phyloP scores from a whole-genome alignment of 2,797 vertebrate species.

The Mus caroli region DNA sequence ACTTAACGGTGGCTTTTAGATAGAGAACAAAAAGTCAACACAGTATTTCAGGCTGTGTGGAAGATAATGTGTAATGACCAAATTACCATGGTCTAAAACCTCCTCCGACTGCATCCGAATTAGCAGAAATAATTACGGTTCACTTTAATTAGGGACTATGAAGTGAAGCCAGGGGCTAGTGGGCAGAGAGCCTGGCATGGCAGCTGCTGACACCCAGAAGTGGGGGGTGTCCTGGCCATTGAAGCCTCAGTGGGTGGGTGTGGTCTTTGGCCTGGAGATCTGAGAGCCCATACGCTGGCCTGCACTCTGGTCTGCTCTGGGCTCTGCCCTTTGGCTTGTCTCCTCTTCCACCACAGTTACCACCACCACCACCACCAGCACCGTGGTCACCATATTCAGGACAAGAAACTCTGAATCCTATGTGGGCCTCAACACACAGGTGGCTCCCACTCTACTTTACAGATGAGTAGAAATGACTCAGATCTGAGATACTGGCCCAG shows the following conservation, averaged over 20 bases:
- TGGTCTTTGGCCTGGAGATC: neutral
- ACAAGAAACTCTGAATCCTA: neutral
- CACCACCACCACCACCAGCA: neutral
- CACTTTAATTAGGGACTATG: conserved; percentile 82
- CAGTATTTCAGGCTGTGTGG: conserved; percentile 26
- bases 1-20: conserved; percentile 45
- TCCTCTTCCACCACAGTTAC: neutral
- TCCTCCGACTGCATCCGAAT: conserved; percentile 77
- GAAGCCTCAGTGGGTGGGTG: neutral
- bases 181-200: conserved; percentile 69
- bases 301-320: neutral
- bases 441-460: neutral
- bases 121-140: conserved; percentile 83
- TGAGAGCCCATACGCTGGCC: neutral
- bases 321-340: neutral
- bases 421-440: neutral
- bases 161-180: conserved; percentile 67
- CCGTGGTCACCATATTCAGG: too few species aligned
- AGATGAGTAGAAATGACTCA: neutral
- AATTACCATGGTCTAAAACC: conserved; percentile 77
- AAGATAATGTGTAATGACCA: conserved; percentile 78
- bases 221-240: neutral
- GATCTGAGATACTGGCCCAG: neutral
- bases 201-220: conserved; percentile 55
- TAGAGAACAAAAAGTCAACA: conserved; percentile 69